These are phyloP conservation scores for Caenorhabditis remanei DNA, from an alignment of 1,140 invertebrate species.

Conservation along the genomic window DNA sequence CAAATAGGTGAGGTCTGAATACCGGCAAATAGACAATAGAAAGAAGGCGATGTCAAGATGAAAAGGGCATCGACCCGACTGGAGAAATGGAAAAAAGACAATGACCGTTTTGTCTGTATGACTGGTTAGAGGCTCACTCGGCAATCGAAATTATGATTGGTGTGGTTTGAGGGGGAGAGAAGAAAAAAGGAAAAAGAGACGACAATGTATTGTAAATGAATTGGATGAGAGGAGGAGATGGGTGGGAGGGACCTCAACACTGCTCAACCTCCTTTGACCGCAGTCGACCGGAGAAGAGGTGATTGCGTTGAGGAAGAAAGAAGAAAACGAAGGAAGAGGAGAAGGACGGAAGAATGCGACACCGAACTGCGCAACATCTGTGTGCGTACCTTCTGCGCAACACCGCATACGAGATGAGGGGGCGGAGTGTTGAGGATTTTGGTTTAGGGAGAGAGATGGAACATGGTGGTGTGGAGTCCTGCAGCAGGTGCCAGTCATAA, in stretches of 20 bases:
- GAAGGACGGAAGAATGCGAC: background rate
- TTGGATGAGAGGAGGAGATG: background rate
- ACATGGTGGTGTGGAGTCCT: background rate
- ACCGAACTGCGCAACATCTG: conserved; percentile 41
- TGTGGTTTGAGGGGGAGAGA: background rate
- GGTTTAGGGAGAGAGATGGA: background rate
- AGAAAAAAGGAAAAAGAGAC: background rate
- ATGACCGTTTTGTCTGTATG: background rate
- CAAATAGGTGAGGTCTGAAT: background rate
- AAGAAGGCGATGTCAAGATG: background rate
- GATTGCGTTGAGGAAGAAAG: conserved; percentile 25
- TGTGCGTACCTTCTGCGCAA: conserved; percentile 34
- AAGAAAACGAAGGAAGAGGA: background rate
- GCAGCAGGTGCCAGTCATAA: too few relatives aligned
- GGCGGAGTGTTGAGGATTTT: background rate
- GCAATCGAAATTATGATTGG: conserved; percentile 1
- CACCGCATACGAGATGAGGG: background rate
- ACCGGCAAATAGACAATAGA: background rate
- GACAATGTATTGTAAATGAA: conserved; percentile 45
- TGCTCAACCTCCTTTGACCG: conserved; percentile 33
- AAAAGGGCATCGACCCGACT: background rate
- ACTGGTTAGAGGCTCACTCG: background rate
- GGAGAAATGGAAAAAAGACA: background rate
- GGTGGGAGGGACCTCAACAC: background rate
- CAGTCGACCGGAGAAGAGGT: conserved; percentile 51